Conservation (phyloP, 1,140 invertebrate species). For the Microplitis demolitor region DNA sequence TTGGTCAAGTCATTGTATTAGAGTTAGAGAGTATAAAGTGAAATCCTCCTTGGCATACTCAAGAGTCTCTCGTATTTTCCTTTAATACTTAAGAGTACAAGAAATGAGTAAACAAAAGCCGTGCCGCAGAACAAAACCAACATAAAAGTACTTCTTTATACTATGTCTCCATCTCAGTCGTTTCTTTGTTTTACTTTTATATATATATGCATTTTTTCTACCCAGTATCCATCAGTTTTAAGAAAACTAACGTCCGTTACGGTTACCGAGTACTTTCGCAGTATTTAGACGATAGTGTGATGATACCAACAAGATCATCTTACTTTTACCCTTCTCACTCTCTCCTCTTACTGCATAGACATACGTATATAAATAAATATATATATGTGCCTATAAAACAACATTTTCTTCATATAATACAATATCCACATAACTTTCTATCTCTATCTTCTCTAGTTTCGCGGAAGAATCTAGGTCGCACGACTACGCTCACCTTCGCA, state of each 20-base stretch:
- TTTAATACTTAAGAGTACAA: no score
- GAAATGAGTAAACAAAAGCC: conserved; percentile 4
- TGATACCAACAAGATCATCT: background rate
- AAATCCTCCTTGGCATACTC: conserved; percentile 7
- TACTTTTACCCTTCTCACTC: conserved; percentile 1
- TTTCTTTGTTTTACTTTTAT: background rate
- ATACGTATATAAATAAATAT: background rate
- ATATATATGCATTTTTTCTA: background rate
- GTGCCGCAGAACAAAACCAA: background rate
- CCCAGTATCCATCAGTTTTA: background rate
- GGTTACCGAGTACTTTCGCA: background rate
- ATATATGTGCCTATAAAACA: background rate
- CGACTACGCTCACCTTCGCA: conserved; percentile 19
- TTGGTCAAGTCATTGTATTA: background rate
- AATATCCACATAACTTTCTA: background rate
- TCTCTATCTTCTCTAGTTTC: conserved; percentile 10
- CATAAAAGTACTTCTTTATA: background rate
- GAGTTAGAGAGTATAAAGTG: background rate
- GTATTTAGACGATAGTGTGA: background rate
- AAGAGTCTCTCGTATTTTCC: background rate
- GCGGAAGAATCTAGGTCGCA: conserved; percentile 15
- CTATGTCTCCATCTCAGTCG: background rate
- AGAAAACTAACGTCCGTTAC: no score
- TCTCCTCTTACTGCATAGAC: background rate
- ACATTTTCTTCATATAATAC: background rate